These are phyloP conservation scores for Rhabdophis nuchalis DNA, from an alignment of 2,797 vertebrate genomes.

Conservation along the genomic window DNA sequence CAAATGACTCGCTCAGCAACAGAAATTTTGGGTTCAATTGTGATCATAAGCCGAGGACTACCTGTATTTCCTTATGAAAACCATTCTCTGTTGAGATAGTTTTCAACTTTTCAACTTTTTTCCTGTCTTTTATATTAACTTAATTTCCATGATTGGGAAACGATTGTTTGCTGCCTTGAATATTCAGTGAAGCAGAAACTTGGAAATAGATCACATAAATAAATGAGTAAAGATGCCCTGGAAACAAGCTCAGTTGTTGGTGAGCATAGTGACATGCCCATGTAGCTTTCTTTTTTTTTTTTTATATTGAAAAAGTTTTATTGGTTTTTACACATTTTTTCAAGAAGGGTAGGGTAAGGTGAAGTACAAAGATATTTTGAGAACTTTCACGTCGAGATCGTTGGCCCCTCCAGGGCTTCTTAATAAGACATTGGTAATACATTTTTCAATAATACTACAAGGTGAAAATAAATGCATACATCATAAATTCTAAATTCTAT, in stretches of 20 bases:
- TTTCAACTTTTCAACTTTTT: background rate
- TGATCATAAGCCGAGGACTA: background rate
- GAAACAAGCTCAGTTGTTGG: background rate
- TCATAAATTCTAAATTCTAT: too few relatives aligned
- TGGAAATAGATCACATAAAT: background rate
- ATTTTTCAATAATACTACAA: too few relatives aligned
- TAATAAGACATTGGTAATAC: too few relatives aligned
- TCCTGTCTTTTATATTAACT: background rate
- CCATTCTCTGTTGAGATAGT: background rate
- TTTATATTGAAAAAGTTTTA: too few relatives aligned
- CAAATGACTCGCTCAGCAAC: background rate
- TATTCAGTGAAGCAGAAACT: background rate
- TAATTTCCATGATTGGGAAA: background rate
- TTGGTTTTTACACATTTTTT: too few relatives aligned
- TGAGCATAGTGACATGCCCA: background rate
- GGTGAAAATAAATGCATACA: too few relatives aligned
- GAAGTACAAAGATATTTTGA: too few relatives aligned
- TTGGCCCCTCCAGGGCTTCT: too few relatives aligned
- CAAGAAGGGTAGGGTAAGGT: too few relatives aligned
- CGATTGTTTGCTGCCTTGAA: background rate
- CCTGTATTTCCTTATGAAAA: background rate
- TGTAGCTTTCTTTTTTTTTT: too few relatives aligned
- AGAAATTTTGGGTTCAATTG: background rate
- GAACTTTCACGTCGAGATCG: too few relatives aligned
- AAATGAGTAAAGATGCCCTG: background rate